Conservation (phyloP, 2,113 vertebrate species). For the Motacilla tschutschensis region DNA sequence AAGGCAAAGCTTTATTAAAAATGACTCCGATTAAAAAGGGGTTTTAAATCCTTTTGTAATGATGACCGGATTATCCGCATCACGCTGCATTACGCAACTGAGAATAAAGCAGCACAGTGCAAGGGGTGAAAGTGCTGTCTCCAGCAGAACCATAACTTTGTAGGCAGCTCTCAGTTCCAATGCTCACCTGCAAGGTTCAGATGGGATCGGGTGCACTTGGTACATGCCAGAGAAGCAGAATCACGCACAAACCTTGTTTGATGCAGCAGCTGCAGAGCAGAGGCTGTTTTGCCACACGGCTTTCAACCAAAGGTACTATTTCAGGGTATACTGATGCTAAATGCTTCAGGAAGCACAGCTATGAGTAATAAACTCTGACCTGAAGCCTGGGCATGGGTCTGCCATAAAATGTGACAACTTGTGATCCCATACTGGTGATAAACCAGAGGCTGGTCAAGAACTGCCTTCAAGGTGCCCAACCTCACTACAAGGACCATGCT, state of each 20-base stretch:
- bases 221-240: background rate
- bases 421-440: background rate
- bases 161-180: background rate
- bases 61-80: background rate
- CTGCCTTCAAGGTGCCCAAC: background rate
- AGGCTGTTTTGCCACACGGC: accelerated
- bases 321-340: background rate
- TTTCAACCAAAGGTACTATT: background rate
- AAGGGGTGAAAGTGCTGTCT: background rate
- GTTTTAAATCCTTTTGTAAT: conserved; percentile 30
- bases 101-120: background rate
- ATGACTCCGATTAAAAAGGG: background rate
- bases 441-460: background rate
- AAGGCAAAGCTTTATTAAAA: conserved; percentile 29
- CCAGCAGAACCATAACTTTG: background rate
- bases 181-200: background rate
- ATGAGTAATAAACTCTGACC: background rate
- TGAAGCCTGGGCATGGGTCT: background rate
- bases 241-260: accelerated
- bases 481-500: background rate
- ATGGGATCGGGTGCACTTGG: background rate
- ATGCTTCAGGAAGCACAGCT: background rate
- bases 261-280: background rate
- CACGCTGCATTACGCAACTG: background rate
- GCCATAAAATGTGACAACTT: background rate